Evolutionary conservation across 2,113 vertebrate species (phyloP).

Genomic region (Suricata suricatta): DNA sequence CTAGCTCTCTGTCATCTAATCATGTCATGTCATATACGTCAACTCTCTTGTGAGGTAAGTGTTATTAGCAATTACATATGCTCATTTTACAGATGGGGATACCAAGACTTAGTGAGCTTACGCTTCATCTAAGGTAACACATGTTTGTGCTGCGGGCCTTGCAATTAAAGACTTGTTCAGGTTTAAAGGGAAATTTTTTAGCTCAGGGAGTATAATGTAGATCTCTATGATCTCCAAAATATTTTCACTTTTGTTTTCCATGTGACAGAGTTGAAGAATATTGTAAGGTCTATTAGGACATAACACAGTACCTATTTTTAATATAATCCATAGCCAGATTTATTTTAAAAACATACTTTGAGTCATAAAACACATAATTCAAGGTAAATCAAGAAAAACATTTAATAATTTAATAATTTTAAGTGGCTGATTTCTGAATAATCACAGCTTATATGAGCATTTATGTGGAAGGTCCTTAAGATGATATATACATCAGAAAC

Average conservation of each 20-base stretch:
- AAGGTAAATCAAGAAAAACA: background rate
- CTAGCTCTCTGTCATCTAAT: background rate
- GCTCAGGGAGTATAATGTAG: background rate
- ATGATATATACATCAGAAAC: background rate
- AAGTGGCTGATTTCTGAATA: background rate
- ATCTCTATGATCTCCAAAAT: background rate
- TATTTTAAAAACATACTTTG: background rate
- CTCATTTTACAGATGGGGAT: too few species aligned
- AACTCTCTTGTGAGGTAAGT: too few species aligned
- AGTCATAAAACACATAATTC: background rate
- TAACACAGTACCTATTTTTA: background rate
- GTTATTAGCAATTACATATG: background rate
- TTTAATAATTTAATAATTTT: background rate
- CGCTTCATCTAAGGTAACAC: background rate
- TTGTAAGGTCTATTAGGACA: background rate
- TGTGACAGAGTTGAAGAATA: background rate
- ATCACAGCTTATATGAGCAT: background rate
- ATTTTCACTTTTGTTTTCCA: background rate
- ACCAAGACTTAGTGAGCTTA: background rate
- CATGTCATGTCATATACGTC: background rate
- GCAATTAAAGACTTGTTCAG: background rate
- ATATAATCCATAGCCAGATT: background rate
- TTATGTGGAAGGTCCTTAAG: background rate
- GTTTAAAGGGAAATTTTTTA: background rate
- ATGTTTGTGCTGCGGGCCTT: background rate